A percentile compares a stretch with the other conserved stretches of the same genome.
Conservation (phyloP, 2,888 invertebrate species). For the Chymomyza procnemis region DNA sequence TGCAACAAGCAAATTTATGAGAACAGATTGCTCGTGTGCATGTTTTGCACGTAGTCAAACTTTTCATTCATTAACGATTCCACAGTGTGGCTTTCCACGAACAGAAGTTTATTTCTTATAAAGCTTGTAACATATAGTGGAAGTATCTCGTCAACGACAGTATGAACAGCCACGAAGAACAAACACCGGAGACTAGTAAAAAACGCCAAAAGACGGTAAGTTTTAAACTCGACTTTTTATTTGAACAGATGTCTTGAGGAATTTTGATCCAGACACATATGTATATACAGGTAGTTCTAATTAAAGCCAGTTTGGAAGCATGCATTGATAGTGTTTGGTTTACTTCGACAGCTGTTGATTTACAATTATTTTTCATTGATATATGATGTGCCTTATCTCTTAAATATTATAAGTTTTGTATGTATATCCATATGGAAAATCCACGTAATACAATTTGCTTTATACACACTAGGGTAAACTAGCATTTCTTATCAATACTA, state of each 20-base stretch:
- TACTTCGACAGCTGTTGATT: conserved; percentile 52
- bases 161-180: conserved; percentile 53
- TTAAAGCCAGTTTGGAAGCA: neutral
- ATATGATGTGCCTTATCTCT: neutral
- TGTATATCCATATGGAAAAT: neutral
- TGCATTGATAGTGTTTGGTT: conserved; percentile 13
- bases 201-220: conserved; percentile 72
- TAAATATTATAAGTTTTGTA: neutral
- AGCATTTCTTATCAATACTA: neutral
- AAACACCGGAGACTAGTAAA: conserved; percentile 72
- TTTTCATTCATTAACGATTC: conserved; percentile 51
- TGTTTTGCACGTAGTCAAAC: conserved; percentile 3
- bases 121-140: neutral
- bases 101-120: neutral
- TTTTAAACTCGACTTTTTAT: conserved; percentile 15
- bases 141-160: neutral
- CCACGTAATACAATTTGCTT: neutral
- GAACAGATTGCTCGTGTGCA: neutral
- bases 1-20: neutral
- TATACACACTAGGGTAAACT: neutral
- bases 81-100: neutral
- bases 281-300: neutral
- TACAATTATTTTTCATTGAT: conserved; percentile 20
- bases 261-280: neutral
- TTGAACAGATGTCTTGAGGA: conserved; percentile 53